Evolutionary conservation across 2,113 vertebrate species (phyloP).

Genomic region (Setophaga coronata): DNA sequence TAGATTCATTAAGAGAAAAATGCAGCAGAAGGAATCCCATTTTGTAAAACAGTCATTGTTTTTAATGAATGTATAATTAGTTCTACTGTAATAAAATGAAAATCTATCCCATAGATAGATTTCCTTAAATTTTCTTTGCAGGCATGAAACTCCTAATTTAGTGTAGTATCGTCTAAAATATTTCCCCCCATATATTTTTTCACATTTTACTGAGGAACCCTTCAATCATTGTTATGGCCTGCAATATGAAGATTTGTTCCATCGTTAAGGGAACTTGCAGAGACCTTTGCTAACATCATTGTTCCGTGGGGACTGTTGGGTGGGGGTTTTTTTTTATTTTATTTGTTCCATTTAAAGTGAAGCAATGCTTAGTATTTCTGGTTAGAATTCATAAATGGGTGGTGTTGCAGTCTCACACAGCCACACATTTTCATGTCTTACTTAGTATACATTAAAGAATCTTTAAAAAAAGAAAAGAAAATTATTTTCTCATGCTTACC

Average conservation of each 20-base stretch:
- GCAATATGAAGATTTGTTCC: conserved; percentile 19
- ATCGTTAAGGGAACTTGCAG: not conserved
- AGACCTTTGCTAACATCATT: conserved; percentile 13
- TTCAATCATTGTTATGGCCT: conserved; percentile 10
- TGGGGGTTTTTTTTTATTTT: not conserved
- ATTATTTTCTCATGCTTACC: not conserved
- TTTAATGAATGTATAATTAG: conserved; percentile 1
- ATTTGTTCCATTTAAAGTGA: not conserved
- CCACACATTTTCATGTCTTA: not conserved
- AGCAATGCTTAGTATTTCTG: not conserved
- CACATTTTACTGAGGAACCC: not conserved
- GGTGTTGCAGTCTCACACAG: not conserved
- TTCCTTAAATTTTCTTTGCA: not conserved
- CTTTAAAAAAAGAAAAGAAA: not conserved
- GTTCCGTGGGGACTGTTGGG: not conserved
- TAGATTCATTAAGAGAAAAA: not conserved
- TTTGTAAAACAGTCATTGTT: conserved; percentile 9
- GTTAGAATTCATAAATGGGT: not conserved
- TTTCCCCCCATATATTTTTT: not conserved
- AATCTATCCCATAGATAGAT: not conserved
- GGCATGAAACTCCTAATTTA: not conserved
- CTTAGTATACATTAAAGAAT: not conserved
- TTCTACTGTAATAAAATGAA: conserved; percentile 18
- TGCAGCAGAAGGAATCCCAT: not conserved
- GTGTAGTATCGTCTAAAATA: not conserved